Percentiles rank a stretch among this genome's conserved stretches.
These are phyloP conservation scores for Idaea biselata DNA, from an alignment of 2,888 invertebrate genomes.

Conservation along the genomic window DNA sequence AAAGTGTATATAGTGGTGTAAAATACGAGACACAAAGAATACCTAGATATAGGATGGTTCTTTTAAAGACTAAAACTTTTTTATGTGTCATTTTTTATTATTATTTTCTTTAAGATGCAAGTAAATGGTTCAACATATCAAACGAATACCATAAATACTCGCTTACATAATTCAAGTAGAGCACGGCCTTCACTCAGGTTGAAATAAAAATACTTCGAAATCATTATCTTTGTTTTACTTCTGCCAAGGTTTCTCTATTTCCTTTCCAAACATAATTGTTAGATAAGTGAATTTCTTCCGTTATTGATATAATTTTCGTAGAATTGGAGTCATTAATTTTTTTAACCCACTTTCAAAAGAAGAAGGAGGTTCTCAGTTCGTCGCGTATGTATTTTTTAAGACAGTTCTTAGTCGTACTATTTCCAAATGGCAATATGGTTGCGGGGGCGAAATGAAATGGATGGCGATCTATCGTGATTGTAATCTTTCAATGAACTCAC, in stretches of 20 bases:
- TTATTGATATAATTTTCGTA: not conserved
- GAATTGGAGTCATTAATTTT: not conserved
- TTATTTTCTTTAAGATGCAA: not conserved
- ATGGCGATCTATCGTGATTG: constrained; percentile 56
- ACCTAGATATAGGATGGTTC: too few relatives aligned
- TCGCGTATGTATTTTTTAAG: not conserved
- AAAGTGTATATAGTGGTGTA: too few relatives aligned
- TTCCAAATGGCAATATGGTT: constrained; percentile 24
- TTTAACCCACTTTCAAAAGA: too few relatives aligned
- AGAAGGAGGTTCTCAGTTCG: too few relatives aligned
- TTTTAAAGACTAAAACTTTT: too few relatives aligned
- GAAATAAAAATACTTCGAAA: constrained; percentile 1
- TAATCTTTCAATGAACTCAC: constrained; percentile 63
- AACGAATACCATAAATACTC: not conserved
- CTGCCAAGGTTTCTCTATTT: constrained; percentile 1
- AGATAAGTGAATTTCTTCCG: not conserved
- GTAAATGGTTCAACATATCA: not conserved
- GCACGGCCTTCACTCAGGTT: not conserved
- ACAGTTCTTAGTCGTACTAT: not conserved
- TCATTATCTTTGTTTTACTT: constrained; percentile 1
- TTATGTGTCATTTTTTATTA: too few relatives aligned
- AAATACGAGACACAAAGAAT: too few relatives aligned
- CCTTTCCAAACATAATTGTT: not conserved
- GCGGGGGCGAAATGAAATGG: constrained; percentile 73
- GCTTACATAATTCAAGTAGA: constrained; percentile 1